Conservation (phyloP, 2,113 vertebrate genomes). For the Urocitellus parryii region DNA sequence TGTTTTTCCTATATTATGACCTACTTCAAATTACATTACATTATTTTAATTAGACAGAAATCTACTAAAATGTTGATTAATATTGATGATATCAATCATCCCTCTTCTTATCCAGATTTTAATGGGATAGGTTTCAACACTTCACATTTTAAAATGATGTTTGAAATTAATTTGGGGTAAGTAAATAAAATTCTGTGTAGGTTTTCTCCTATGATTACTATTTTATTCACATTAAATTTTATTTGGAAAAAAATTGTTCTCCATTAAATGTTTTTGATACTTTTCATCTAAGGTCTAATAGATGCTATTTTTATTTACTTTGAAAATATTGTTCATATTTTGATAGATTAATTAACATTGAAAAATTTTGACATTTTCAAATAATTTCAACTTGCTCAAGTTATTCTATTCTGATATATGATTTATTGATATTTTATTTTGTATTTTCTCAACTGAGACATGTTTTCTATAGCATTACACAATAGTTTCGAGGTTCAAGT, state of each 20-base stretch:
- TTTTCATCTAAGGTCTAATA: not conserved
- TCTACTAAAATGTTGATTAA: not conserved
- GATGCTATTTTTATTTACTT: not conserved
- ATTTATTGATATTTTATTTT: no score
- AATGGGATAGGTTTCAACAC: not conserved
- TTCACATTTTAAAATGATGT: not conserved
- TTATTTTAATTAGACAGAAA: not conserved
- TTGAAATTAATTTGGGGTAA: not conserved
- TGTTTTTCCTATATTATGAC: not conserved
- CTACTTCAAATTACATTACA: slow-evolving; percentile 23
- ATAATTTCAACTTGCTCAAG: not conserved
- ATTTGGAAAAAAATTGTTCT: not conserved
- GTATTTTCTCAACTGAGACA: no score
- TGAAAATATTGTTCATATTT: not conserved
- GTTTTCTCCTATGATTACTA: slow-evolving; percentile 1
- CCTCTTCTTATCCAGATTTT: not conserved
- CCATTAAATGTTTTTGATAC: not conserved
- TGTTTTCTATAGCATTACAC: no score
- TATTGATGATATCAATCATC: not conserved
- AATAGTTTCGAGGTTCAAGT: not conserved
- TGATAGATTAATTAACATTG: not conserved
- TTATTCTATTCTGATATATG: no score
- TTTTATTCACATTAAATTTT: not conserved
- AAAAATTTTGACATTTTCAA: not conserved
- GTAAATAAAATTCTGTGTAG: not conserved